phyloP scores from a whole-genome alignment of 1,140 invertebrate genomes.

The Lordiphosa clarofinis region DNA sequence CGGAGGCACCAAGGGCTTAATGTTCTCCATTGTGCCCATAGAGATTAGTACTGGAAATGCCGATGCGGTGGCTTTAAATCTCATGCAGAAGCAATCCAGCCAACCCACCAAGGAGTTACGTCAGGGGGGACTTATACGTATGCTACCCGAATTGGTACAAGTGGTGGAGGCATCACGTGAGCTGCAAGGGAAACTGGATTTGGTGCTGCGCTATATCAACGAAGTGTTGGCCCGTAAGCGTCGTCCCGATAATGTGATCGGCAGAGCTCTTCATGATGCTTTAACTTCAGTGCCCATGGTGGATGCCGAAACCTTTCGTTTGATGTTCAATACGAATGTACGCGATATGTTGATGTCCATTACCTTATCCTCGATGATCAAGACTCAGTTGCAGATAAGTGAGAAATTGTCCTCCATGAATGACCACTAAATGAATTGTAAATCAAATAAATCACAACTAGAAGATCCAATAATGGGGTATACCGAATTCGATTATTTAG shows the following conservation, averaged over 20 bases:
- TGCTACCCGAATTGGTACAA: constrained; percentile 43
- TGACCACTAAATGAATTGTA: constrained; percentile 5
- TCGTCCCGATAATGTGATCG: constrained; percentile 44
- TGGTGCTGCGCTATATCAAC: constrained; percentile 53
- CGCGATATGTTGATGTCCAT: constrained; percentile 55
- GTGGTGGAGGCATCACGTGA: constrained; percentile 33
- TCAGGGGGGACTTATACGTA: constrained; percentile 28
- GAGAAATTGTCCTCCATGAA: constrained; percentile 44
- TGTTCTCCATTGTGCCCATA: constrained; percentile 50
- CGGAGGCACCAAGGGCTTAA: constrained; percentile 46
- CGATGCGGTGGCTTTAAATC: constrained; percentile 32
- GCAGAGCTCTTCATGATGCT: constrained; percentile 33
- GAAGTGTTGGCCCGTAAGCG: constrained; percentile 50
- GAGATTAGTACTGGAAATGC: constrained; percentile 16
- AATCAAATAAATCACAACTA: too few species aligned
- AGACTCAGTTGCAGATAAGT: constrained; percentile 46
- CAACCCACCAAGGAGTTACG: constrained; percentile 26
- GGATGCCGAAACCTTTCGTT: constrained; percentile 41
- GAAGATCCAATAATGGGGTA: too few species aligned
- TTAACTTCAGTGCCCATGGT: constrained; percentile 50
- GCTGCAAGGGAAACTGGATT: constrained; percentile 40
- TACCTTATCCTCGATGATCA: constrained; percentile 49
- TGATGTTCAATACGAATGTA: constrained; percentile 49
- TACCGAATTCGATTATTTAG: too few species aligned
- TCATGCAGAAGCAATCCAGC: constrained; percentile 39